Evolutionary conservation across 2,797 vertebrate species (phyloP).

Genomic region (Cyclopterus lumpus): DNA sequence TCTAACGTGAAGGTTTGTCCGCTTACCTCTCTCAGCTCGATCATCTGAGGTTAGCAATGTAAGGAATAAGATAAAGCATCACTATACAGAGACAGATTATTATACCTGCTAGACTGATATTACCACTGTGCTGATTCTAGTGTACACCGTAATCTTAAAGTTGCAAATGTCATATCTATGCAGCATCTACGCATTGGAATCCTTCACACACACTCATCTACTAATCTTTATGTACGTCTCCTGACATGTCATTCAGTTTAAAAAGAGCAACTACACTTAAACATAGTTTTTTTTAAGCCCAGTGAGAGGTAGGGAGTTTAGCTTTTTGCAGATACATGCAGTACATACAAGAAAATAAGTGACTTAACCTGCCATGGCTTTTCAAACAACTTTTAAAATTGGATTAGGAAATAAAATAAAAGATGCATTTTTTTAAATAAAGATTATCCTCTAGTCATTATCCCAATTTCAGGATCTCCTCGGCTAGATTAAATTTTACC

Average conservation of each 20-base stretch:
- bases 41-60: slow-evolving; percentile 90
- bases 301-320: neutral
- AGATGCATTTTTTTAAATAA: neutral
- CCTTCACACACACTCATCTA: neutral
- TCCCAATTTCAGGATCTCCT: slow-evolving; percentile 46
- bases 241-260: neutral
- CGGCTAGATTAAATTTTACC: slow-evolving; percentile 45
- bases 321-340: neutral
- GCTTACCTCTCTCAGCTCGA: slow-evolving; percentile 92
- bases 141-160: neutral
- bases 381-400: slow-evolving; percentile 28
- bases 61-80: slow-evolving; percentile 82
- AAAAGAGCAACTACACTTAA: neutral
- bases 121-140: neutral
- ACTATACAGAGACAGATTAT: slow-evolving; percentile 48
- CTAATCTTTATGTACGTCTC: neutral
- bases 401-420: slow-evolving; percentile 45
- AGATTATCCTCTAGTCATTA: slow-evolving; percentile 68
- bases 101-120: slow-evolving; percentile 1
- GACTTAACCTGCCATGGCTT: neutral
- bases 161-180: neutral
- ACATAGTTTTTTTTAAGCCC: neutral
- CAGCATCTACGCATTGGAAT: neutral
- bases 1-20: slow-evolving; percentile 19
- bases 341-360: neutral